phyloP scores from a whole-genome alignment of 2,888 invertebrate species.

The Oscheius sp. region DNA sequence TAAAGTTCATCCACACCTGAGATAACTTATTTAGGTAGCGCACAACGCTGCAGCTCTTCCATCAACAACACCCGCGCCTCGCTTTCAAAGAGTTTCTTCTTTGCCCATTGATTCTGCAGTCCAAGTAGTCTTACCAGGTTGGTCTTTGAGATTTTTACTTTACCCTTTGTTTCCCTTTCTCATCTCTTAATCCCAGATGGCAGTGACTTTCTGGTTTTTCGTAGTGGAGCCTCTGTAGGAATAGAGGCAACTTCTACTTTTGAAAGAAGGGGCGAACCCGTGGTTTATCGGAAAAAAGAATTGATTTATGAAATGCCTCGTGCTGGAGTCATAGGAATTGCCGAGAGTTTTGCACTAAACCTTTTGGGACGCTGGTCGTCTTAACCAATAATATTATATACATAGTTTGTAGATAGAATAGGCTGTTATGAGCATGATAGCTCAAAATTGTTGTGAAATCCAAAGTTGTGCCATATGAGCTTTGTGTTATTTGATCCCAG shows the following conservation, averaged over 20 bases:
- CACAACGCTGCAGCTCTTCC: background rate
- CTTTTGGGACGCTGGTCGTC: slow-evolving; percentile 23
- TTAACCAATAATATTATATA: background rate
- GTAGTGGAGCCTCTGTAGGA: slow-evolving; percentile 28
- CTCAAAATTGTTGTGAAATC: background rate
- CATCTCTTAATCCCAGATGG: background rate
- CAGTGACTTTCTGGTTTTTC: slow-evolving; percentile 25
- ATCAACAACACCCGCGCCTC: slow-evolving; percentile 6
- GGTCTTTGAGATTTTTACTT: slow-evolving; percentile 11
- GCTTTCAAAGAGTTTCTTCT: slow-evolving; percentile 49
- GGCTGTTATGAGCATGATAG: background rate
- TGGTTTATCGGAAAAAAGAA: slow-evolving; percentile 23
- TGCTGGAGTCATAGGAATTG: slow-evolving; percentile 16
- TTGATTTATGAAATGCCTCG: slow-evolving; percentile 16
- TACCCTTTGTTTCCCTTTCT: background rate
- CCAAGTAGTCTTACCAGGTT: slow-evolving; percentile 46
- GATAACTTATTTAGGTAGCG: background rate
- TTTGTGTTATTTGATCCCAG: background rate
- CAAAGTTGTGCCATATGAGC: slow-evolving; percentile 8
- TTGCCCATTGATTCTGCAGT: slow-evolving; percentile 53
- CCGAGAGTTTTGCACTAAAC: slow-evolving; percentile 20
- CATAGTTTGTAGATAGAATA: slow-evolving; percentile 9
- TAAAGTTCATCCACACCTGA: too few species aligned
- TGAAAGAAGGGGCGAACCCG: slow-evolving; percentile 2
- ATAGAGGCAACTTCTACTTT: slow-evolving; percentile 19